Conservation (phyloP, 2,797 vertebrate genomes). For the Pipistrellus kuhlii region DNA sequence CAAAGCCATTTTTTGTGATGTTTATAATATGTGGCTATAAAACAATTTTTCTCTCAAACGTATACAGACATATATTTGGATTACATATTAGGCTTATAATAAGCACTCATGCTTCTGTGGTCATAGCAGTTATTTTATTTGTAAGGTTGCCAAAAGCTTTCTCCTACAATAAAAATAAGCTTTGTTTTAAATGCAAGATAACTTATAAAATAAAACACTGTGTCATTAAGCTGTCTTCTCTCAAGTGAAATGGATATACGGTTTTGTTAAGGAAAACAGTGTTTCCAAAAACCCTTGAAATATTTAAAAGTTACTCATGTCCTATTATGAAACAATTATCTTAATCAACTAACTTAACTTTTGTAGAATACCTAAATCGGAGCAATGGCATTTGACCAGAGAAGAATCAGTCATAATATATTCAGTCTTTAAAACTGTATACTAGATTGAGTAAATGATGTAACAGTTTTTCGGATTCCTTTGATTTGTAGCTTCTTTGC, state of each 20-base stretch:
- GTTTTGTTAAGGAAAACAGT: slow-evolving; percentile 4
- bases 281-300: slow-evolving; percentile 47
- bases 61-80: not conserved
- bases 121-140: not conserved
- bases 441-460: slow-evolving; percentile 27
- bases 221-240: slow-evolving; percentile 3
- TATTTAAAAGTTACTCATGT: not conserved
- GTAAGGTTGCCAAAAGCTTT: slow-evolving; percentile 16
- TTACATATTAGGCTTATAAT: not conserved
- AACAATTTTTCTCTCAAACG: not conserved
- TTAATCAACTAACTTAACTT: slow-evolving; percentile 37
- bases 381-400: not conserved
- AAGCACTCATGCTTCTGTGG: not conserved
- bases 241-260: not conserved
- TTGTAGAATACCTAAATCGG: slow-evolving; percentile 36
- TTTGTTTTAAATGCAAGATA: slow-evolving; percentile 45
- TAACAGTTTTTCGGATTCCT: slow-evolving; percentile 23
- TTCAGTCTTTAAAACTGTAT: slow-evolving; percentile 40
- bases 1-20: not conserved
- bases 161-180: not conserved
- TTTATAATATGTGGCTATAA: not conserved
- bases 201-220: not conserved
- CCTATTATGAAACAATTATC: not conserved
- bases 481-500: not conserved
- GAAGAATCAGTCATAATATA: slow-evolving; percentile 29